Evolutionary conservation across 2,888 invertebrate genomes (phyloP).

Genomic region (Noctua janthe): DNA sequence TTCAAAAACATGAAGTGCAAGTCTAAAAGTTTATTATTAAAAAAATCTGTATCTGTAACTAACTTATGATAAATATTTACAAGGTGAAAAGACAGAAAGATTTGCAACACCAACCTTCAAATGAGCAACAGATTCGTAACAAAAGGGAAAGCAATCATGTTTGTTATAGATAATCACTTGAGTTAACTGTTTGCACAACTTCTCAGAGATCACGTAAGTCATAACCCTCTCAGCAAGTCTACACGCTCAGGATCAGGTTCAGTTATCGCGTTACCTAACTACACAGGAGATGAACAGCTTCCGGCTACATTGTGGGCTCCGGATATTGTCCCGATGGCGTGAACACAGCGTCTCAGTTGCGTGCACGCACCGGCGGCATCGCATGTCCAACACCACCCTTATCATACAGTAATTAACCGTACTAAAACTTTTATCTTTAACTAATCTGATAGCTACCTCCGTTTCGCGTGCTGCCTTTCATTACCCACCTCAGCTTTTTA

Average conservation of each 20-base stretch:
- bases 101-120: not conserved
- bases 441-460: conserved; percentile 51
- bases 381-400: conserved; percentile 55
- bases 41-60: not conserved
- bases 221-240: conserved; percentile 17
- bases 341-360: conserved; percentile 56
- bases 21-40: not conserved
- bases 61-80: not conserved
- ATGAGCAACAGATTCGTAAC: not conserved
- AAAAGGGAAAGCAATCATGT: conserved; percentile 12
- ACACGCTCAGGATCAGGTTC: conserved; percentile 39
- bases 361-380: conserved; percentile 62
- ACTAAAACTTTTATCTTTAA: conserved; percentile 61
- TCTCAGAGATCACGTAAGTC: conserved; percentile 21
- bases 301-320: conserved; percentile 61
- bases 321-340: conserved; percentile 64
- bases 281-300: conserved; percentile 61
- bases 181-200: conserved; percentile 32
- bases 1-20: not conserved
- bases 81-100: not conserved
- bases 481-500: conserved; percentile 50
- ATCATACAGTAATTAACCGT: conserved; percentile 65
- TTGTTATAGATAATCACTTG: conserved; percentile 25
- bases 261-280: conserved; percentile 41
- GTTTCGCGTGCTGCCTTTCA: conserved; percentile 71